These are phyloP conservation scores for Mormyrus iriodes DNA, from an alignment of 2,113 vertebrate species.

Conservation along the genomic window DNA sequence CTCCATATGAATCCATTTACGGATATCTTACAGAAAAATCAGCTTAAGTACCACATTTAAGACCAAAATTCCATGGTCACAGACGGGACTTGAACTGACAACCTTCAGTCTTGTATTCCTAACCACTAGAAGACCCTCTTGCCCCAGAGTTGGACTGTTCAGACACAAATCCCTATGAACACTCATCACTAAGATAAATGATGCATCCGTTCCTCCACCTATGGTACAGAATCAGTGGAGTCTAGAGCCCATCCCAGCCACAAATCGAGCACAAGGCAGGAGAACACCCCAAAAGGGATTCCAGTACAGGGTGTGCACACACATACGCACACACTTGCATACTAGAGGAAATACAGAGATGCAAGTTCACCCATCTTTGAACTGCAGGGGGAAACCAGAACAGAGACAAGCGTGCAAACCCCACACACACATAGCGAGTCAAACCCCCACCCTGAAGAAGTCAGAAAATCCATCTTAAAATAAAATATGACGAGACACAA, in stretches of 20 bases:
- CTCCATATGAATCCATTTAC: not conserved
- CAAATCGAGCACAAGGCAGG: not conserved
- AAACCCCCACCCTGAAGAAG: not conserved
- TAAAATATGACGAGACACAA: not conserved
- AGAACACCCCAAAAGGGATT: not conserved
- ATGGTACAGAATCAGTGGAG: not conserved
- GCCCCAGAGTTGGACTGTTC: not conserved
- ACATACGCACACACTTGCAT: not conserved
- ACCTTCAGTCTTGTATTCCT: not conserved
- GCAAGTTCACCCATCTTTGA: not conserved
- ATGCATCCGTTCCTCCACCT: not conserved
- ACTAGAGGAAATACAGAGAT: not conserved
- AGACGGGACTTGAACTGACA: not conserved
- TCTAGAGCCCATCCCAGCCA: not conserved
- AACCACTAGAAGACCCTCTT: not conserved
- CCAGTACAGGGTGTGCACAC: not conserved
- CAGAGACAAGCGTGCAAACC: not conserved
- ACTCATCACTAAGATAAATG: not conserved
- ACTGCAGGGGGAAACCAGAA: not conserved
- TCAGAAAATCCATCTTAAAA: not conserved
- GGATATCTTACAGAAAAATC: not conserved
- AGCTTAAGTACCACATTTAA: not conserved
- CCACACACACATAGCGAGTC: not conserved
- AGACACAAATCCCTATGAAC: not conserved
- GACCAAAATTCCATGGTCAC: not conserved